Base-by-base conservation (phyloP, 2,113 vertebrate genomes). In the Eolophus roseicapilla region DNA sequence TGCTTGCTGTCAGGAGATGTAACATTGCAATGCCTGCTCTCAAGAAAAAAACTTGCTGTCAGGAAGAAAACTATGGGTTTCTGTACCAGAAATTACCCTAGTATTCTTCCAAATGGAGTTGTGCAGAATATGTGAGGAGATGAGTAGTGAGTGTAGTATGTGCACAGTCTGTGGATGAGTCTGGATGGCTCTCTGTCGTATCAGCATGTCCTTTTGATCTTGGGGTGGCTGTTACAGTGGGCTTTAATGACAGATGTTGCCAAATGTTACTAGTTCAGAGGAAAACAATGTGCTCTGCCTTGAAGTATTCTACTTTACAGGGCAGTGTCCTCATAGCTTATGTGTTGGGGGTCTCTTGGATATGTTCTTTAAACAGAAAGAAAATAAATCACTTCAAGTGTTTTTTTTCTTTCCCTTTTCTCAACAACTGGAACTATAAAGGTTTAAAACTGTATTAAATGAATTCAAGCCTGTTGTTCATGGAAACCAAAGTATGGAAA, bases 61-160 rank as follows among this genome's bases (percentile, higher is more conserved):
- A 8, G 15, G 21, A 18, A 74, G 50, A 76, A 57, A 81, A 17
- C 35, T 27, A 13, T 13, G 2, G 1, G 8, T 75, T 82, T 62
- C 60, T 90, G 46, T 69, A n/a, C 49, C 20, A 59, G n/a, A 59
- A 35, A 2, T 78, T 87, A 21, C 10, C 11, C 11, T 0, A 0
- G 21, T 50, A 12, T 50, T 84, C 23, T 82, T 78, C 41, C 41
- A 63, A n/a, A 50, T 1, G 1, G 73, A 74, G 62, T 19, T 1
- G 31, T 0, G 0, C 19, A 50, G 52, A 78, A 20, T 14, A 14
- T 8, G 13, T 1, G 0, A 1, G 2, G 43, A 27, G 46, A 11
- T 71, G 52, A 37, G 8, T 39, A 23, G 14, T 23, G 35, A 25
- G 10, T 25, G 33, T 47, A 17, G 63, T 15, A 37, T 0, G 0